Evolutionary conservation across 1,140 invertebrate genomes (phyloP).

Genomic region (Dinothrombium tinctorium): DNA sequence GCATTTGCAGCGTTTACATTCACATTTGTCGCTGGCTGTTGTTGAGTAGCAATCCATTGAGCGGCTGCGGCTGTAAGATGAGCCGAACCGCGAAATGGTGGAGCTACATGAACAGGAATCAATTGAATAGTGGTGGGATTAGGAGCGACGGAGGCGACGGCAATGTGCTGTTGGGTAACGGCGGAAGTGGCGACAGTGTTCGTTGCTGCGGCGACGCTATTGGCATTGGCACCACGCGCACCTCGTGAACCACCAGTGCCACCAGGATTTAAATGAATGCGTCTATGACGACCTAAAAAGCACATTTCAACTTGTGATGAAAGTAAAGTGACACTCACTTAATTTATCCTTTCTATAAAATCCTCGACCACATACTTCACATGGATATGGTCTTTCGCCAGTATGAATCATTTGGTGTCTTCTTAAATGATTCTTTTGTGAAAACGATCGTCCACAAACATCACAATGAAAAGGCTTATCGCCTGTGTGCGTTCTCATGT

Average conservation of each 20-base stretch:
- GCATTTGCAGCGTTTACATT: too few relatives aligned
- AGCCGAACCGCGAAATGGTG: too few relatives aligned
- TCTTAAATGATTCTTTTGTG: slow-evolving; percentile 18
- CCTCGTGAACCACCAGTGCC: background rate
- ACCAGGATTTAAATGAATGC: slow-evolving; percentile 10
- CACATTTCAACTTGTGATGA: background rate
- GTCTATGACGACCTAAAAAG: slow-evolving; percentile 5
- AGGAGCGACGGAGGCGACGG: background rate
- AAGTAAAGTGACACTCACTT: slow-evolving; percentile 13
- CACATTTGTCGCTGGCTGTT: too few relatives aligned
- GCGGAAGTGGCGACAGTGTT: background rate
- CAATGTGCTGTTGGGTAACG: background rate
- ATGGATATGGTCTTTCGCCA: slow-evolving; percentile 63
- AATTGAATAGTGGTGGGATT: slow-evolving; percentile 7
- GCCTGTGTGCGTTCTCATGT: slow-evolving; percentile 17
- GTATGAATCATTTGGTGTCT: slow-evolving; percentile 42
- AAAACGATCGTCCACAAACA: slow-evolving; percentile 16
- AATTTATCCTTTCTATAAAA: slow-evolving; percentile 73
- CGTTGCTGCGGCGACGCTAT: background rate
- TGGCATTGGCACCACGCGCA: background rate
- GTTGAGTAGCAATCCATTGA: background rate
- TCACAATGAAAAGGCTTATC: slow-evolving; percentile 19
- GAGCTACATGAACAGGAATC: slow-evolving; percentile 5
- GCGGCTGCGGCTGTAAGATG: background rate
- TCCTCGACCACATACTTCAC: slow-evolving; percentile 55